Evolutionary conservation across 2,113 vertebrate species (phyloP), one percentile per base, ranked within the genome.

Genomic region (Archilochus colubris): DNA sequence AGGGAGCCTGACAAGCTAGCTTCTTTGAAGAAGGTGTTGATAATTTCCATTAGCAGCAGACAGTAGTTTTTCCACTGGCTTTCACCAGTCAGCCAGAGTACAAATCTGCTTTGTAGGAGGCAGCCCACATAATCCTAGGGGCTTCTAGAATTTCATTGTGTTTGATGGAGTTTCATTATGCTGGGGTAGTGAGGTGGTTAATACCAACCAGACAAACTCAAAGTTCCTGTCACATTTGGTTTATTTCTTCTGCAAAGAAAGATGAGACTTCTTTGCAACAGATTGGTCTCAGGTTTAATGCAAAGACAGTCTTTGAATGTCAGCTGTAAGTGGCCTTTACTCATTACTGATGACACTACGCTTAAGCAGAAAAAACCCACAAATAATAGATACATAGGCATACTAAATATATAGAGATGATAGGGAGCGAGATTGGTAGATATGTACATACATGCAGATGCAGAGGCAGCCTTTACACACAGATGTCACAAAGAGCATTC

Each of bases 21-120:
- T 33, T 74, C 28, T 81, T 81, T 78, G 68, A 75, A 89, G 84
- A 46, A 81, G 36, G 89, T 12, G 9, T 75, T 96, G 94, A 91
- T 90, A 50, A 88, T 89, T 96, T 94, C 94, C 87, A 89, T 94
- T 91, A 91, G 70, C 82, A 78, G 61, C 57, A 93, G 85, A 72
- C 50, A 78, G 72, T 4, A 61, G 30, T 75, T 90, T 93, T 93
- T 73, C 69, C 62, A 24, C 82, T 53, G 53, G 17, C 50, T 95
- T 96, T 94, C 86, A 75, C 27, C 61, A 51, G 80, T 21, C 40
- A 78, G 75, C 9, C 23, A 75, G 40, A 88, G 25, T 25, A 94
- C 54, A 93, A 81, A 90, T 61, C 80, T 94, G 64, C 83, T 84
- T 93, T 81, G 62, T 90, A 86, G 82, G 67, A 84, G 58, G 80